phyloP scores from a whole-genome alignment of 2,888 invertebrate species.

The Patella ulyssiponensis region DNA sequence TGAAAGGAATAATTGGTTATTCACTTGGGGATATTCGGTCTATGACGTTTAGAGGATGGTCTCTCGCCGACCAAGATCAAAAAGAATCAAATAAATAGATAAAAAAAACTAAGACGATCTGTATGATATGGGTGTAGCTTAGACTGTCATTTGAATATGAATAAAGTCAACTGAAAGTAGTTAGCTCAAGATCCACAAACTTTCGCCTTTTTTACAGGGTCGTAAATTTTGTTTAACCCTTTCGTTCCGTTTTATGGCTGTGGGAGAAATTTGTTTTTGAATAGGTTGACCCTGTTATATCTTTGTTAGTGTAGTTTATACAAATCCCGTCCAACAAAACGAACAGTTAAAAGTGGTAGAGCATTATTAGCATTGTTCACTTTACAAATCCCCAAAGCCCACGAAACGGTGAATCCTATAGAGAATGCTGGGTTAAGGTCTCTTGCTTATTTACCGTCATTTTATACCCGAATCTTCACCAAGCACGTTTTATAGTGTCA shows the following conservation, averaged over 20 bases:
- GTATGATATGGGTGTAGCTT: no score
- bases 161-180: no score
- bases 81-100: no score
- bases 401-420: constrained; percentile 4
- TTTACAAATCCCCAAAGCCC: constrained; percentile 4
- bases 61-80: no score
- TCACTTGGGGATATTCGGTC: no score
- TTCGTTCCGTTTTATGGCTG: not conserved
- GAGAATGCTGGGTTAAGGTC: not conserved
- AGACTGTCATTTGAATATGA: no score
- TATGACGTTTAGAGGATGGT: no score
- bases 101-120: no score
- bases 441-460: constrained; percentile 7
- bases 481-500: not conserved
- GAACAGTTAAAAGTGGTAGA: constrained; percentile 4
- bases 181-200: not conserved
- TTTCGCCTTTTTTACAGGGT: not conserved
- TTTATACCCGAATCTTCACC: not conserved
- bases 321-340: constrained; percentile 5
- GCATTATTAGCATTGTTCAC: constrained; percentile 9
- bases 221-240: not conserved
- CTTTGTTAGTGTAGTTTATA: constrained; percentile 3
- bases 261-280: constrained; percentile 4
- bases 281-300: constrained; percentile 4
- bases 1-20: no score